Percentiles rank a stretch among this genome's conserved stretches.
Evolutionary conservation across 2,113 vertebrate species (phyloP).

Genomic region (Ascaphus truei): DNA sequence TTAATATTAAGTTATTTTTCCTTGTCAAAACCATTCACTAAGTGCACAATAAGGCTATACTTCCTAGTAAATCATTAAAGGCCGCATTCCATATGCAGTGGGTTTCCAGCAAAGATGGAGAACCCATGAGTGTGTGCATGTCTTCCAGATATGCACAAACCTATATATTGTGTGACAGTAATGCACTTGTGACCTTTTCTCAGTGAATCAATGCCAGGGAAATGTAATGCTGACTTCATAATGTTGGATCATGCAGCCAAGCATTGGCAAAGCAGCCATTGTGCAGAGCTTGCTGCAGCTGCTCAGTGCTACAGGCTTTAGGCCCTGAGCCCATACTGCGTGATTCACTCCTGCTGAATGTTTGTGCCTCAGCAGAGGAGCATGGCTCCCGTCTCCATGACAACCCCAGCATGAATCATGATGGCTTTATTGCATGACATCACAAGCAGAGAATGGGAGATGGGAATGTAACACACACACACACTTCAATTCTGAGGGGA

Average conservation of each 20-base stretch:
- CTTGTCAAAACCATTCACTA: too few species aligned
- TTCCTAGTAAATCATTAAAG: too few species aligned
- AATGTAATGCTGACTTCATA: conserved; percentile 1
- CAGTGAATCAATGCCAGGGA: neutral
- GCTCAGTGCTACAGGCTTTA: neutral
- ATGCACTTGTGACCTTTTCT: neutral
- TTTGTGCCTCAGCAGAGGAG: conserved; percentile 15
- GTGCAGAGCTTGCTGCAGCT: neutral
- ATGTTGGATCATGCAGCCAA: neutral
- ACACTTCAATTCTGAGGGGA: neutral
- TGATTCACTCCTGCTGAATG: conserved; percentile 6
- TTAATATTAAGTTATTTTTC: too few species aligned
- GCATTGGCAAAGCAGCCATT: neutral
- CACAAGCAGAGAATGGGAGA: conserved; percentile 41
- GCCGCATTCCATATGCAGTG: too few species aligned
- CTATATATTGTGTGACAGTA: too few species aligned
- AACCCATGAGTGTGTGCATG: too few species aligned
- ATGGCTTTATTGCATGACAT: conserved; percentile 37
- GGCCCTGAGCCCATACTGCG: conserved; percentile 12
- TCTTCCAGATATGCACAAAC: too few species aligned
- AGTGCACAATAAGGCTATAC: too few species aligned
- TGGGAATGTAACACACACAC: neutral
- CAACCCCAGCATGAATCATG: conserved; percentile 38
- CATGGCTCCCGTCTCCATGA: conserved; percentile 43
- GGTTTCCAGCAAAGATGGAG: too few species aligned